Conservation (phyloP, 2,113 vertebrate species). For the Antennarius striatus region DNA sequence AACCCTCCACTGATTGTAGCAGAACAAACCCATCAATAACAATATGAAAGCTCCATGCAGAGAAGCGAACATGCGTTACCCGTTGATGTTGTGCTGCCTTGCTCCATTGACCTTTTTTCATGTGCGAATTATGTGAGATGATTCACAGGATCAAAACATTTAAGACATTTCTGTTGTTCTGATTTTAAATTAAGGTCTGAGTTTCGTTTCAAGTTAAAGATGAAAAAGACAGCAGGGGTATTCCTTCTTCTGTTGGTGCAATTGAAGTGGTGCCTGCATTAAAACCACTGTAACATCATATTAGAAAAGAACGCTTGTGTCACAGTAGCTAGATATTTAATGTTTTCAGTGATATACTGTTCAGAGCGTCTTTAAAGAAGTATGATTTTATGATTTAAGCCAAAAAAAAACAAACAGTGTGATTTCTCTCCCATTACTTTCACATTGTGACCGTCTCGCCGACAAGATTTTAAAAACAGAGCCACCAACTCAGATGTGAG, state of each 20-base stretch:
- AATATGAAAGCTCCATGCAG: not conserved
- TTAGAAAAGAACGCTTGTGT: not conserved
- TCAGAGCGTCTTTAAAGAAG: conserved; percentile 11
- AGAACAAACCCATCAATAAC: not conserved
- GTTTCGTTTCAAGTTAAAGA: too few relatives aligned
- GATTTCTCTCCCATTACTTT: conserved; percentile 38
- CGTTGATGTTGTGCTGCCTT: not conserved
- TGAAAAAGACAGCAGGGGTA: too few relatives aligned
- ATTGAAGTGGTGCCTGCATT: too few relatives aligned
- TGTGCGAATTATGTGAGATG: not conserved
- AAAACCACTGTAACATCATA: not conserved
- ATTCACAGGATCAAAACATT: too few relatives aligned
- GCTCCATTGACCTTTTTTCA: conserved; percentile 5
- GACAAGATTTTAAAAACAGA: conserved; percentile 50
- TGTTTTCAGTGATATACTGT: not conserved
- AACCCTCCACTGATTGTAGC: not conserved
- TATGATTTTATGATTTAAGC: conserved; percentile 23
- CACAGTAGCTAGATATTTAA: conserved; percentile 8
- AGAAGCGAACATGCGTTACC: not conserved
- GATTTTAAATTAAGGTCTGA: too few relatives aligned
- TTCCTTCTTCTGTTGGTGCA: too few relatives aligned
- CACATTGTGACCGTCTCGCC: not conserved
- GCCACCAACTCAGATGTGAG: conserved; percentile 35
- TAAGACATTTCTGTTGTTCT: too few relatives aligned
- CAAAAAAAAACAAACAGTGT: conserved; percentile 12